Percentiles rank a stretch among this genome's conserved stretches.
Evolutionary conservation across 2,888 invertebrate species (phyloP).

Genomic region (Plagodis pulveraria): DNA sequence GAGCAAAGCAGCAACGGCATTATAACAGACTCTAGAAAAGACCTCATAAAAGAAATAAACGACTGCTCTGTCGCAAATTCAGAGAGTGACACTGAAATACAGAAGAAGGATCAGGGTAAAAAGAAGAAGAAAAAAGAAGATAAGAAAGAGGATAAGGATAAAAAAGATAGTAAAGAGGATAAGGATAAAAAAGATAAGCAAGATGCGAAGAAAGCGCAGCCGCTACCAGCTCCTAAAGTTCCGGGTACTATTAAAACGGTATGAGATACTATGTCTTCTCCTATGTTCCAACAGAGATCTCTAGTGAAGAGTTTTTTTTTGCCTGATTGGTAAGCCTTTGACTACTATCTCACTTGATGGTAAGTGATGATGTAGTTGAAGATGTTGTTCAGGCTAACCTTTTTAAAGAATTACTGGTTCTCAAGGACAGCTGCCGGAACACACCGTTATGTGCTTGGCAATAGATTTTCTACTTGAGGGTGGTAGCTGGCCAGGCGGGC

Average conservation of each 20-base stretch:
- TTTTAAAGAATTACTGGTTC: too few relatives aligned
- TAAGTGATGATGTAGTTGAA: neutral
- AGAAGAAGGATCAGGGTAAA: constrained; percentile 54
- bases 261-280: neutral
- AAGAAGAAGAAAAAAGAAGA: constrained; percentile 43
- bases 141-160: constrained; percentile 41
- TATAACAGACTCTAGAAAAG: constrained; percentile 75
- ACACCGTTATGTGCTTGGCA: too few relatives aligned
- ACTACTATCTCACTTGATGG: neutral
- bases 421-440: too few relatives aligned
- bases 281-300: neutral
- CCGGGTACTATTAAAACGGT: constrained; percentile 71
- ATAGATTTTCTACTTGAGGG: too few relatives aligned
- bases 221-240: constrained; percentile 58
- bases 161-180: constrained; percentile 41
- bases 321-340: neutral
- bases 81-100: constrained; percentile 52
- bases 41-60: constrained; percentile 72
- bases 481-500: too few relatives aligned
- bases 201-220: constrained; percentile 51
- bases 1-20: constrained; percentile 69
- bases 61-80: constrained; percentile 58
- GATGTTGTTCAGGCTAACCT: too few relatives aligned
- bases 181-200: constrained; percentile 39
- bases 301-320: neutral